Evolutionary conservation across 2,888 invertebrate species (phyloP), one percentile per base, ranked within the genome.

Genomic region (Cataglyphis albicans): DNA sequence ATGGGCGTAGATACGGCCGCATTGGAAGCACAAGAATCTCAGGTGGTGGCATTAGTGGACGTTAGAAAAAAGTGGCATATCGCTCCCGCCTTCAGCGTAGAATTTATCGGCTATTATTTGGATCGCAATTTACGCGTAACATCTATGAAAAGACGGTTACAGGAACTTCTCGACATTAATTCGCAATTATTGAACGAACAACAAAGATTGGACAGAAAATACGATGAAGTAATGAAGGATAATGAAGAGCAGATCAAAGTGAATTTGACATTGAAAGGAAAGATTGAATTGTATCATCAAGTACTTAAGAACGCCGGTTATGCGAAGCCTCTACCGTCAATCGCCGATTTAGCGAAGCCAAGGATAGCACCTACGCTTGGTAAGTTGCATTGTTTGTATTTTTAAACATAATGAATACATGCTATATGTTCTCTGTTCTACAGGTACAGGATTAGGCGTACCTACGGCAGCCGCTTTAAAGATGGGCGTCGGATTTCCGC

Each of bases 41-140:
- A 98, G 95, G 96, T 96, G 87, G 97, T 97, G 70, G 97, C 98
- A 1, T 95, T 98, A 25, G 97, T 97, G 5, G 99, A 99, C 92
- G 97, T 98, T 6, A 96, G 98, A 12, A 98, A 98, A 90, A 98
- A 99, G 90, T 98, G 98, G 98, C 98, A 99, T 94, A 97, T 99
- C 85, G 97, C 98, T 0, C 98, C 99, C 0, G 98, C 99, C 0
- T 98, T 99, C 93, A 98, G 98, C 67, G 98, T 98, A 0, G 99
- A 99, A 94, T 99, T 98, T 94, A 97, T 99, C 72, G 98, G 98
- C 0, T 99, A 99, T 94, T 99, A 98, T 93, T 95, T 98, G 81
- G 99, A 99, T 94, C 96, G 99, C 35, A 98, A 98, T 93, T 96
- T 97, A 5, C 96, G 98, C 18, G 96, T 98, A 81, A 96, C 97